phyloP scores from a whole-genome alignment of 2,888 invertebrate genomes.

The Cecidostiba fungosa region DNA sequence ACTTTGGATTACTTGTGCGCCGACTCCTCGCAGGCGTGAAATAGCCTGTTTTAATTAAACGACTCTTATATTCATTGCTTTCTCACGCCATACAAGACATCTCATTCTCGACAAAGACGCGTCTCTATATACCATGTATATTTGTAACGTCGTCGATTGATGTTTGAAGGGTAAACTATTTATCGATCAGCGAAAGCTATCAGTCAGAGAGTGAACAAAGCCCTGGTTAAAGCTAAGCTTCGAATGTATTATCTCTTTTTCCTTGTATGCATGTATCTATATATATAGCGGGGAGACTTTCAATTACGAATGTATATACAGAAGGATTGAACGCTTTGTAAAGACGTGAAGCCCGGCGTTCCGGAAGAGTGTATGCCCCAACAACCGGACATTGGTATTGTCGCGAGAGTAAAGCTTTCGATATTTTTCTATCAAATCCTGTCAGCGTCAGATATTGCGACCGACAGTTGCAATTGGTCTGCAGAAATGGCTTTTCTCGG shows the following conservation, averaged over 20 bases:
- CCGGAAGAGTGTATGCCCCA: background rate
- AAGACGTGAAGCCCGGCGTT: background rate
- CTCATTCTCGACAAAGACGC: no score
- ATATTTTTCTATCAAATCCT: conserved; percentile 53
- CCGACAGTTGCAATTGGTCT: background rate
- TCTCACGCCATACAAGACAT: no score
- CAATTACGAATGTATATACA: background rate
- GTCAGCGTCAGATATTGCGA: conserved; percentile 47
- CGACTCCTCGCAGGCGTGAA: background rate
- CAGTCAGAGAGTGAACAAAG: background rate
- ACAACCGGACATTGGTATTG: conserved; percentile 3
- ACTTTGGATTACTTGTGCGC: background rate
- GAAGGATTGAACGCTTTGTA: background rate
- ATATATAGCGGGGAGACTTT: background rate
- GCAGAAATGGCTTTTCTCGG: conserved; percentile 27
- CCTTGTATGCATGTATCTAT: background rate
- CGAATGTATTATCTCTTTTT: background rate
- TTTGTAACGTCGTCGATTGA: background rate
- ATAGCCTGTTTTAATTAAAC: conserved; percentile 4
- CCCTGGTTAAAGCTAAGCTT: no score
- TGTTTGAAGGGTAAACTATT: background rate
- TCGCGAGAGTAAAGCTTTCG: background rate
- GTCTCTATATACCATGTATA: no score
- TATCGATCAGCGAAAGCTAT: background rate
- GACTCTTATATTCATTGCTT: background rate